Evolutionary conservation across 2,113 vertebrate species (phyloP).

Genomic region (Grammomys dolichurus): DNA sequence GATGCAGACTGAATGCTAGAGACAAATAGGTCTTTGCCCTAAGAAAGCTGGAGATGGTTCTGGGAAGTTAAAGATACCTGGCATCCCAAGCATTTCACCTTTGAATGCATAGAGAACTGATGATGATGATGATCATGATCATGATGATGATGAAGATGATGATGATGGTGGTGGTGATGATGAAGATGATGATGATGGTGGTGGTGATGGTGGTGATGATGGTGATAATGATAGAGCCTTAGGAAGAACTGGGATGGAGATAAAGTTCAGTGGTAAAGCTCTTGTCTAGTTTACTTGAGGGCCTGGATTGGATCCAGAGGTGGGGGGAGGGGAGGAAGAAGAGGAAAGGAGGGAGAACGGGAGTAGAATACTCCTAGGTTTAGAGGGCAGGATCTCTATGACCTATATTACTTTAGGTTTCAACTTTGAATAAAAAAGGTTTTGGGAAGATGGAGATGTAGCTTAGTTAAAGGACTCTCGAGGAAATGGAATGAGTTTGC

Average conservation of each 20-base stretch:
- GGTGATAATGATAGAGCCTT: not conserved
- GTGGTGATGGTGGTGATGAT: not conserved
- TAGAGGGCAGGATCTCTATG: not conserved
- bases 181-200: not conserved
- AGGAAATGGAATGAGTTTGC: not conserved
- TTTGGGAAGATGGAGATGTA: no score
- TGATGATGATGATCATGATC: not conserved
- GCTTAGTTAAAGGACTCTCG: not conserved
- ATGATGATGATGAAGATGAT: not conserved
- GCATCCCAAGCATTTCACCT: not conserved
- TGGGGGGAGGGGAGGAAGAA: not conserved
- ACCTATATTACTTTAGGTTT: not conserved
- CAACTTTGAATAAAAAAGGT: not conserved
- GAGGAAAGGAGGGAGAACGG: not conserved
- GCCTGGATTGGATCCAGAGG: not conserved
- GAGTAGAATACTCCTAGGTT: not conserved
- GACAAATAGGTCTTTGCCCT: not conserved
- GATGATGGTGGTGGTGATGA: not conserved
- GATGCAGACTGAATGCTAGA: not conserved
- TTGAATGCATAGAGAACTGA: no score
- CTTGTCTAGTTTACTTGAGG: not conserved
- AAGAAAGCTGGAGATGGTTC: not conserved
- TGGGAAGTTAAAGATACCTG: not conserved
- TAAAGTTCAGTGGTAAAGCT: not conserved
- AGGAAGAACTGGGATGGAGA: not conserved